Conservation (phyloP, 2,113 vertebrate genomes). For the Crotalus viridis region DNA sequence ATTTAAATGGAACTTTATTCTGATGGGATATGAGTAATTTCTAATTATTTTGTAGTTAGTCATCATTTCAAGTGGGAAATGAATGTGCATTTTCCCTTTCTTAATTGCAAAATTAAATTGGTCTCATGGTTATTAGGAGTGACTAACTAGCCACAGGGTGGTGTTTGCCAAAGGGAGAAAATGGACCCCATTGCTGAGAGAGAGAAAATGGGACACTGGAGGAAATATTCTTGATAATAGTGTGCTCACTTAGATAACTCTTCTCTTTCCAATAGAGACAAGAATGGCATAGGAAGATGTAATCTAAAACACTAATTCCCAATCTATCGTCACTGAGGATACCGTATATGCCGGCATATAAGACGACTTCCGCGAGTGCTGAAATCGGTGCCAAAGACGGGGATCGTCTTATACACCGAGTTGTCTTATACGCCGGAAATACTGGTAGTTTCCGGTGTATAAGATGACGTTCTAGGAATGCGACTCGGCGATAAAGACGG, state of each 20-base stretch:
- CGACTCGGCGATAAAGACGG: too few species aligned
- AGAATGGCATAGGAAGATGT: not conserved
- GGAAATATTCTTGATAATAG: not conserved
- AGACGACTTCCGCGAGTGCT: too few species aligned
- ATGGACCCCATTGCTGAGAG: not conserved
- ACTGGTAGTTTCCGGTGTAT: too few species aligned
- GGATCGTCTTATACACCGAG: too few species aligned
- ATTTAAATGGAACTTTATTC: not conserved
- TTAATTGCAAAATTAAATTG: not conserved
- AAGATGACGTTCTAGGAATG: too few species aligned
- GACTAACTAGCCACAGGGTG: not conserved
- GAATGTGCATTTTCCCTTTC: not conserved
- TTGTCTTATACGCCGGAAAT: too few species aligned
- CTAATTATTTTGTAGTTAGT: conserved; percentile 4
- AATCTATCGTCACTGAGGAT: not conserved
- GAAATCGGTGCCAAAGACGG: too few species aligned
- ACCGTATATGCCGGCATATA: too few species aligned
- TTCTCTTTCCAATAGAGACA: not conserved
- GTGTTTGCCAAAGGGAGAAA: not conserved
- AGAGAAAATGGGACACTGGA: too few species aligned
- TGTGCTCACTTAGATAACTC: not conserved
- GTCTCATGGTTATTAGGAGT: not conserved
- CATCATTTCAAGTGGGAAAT: not conserved
- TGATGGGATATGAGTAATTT: conserved; percentile 10
- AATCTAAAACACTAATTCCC: not conserved